Conservation (phyloP, 2,797 vertebrate genomes). For the Corythornis leucogaster region DNA sequence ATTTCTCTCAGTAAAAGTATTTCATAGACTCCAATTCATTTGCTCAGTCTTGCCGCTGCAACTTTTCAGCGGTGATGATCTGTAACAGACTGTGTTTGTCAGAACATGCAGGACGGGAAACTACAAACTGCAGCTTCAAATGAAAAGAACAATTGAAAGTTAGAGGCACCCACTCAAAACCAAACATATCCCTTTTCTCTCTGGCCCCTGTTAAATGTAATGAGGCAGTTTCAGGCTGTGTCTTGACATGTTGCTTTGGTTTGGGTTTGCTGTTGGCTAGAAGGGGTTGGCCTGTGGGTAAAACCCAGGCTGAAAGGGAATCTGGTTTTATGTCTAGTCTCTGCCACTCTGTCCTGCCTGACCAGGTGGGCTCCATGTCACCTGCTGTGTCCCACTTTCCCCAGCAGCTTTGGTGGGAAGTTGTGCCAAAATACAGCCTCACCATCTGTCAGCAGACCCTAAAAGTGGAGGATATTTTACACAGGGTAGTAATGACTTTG, state of each 20-base stretch:
- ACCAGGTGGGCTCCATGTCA: neutral
- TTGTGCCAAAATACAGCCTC: accelerated
- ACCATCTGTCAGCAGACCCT: neutral
- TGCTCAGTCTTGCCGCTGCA: neutral
- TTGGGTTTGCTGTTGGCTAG: neutral
- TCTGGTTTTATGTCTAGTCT: neutral
- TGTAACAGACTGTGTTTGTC: neutral
- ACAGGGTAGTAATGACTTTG: neutral
- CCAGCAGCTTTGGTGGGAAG: neutral
- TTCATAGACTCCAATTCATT: neutral
- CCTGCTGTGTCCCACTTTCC: neutral
- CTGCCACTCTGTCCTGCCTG: neutral
- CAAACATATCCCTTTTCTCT: neutral
- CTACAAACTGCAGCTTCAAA: neutral
- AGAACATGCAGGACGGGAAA: neutral
- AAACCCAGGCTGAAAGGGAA: neutral
- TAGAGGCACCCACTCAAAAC: neutral
- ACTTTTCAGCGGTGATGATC: neutral
- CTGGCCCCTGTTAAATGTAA: neutral
- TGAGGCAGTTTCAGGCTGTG: neutral
- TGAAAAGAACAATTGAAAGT: neutral
- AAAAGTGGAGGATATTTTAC: neutral
- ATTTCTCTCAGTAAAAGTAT: neutral
- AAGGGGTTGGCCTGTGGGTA: neutral
- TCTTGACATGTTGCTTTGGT: neutral